Evolutionary conservation across 2,888 invertebrate genomes (phyloP).

Genomic region (Tipula confusa): DNA sequence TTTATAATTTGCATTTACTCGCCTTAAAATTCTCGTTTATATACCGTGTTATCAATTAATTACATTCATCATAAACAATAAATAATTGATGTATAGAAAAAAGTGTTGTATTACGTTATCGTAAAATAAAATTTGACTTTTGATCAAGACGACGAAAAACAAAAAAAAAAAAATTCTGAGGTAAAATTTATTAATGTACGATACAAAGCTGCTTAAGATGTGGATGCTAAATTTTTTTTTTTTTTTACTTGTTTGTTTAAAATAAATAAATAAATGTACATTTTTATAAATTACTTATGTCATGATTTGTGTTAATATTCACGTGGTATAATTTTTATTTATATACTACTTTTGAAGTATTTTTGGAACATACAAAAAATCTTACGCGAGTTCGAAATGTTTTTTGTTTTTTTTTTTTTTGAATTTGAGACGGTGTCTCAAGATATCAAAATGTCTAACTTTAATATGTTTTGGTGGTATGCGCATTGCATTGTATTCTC

Average conservation of each 20-base stretch:
- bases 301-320: conserved; percentile 20
- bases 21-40: neutral
- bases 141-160: neutral
- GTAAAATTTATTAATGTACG: neutral
- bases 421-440: neutral
- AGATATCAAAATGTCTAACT: neutral
- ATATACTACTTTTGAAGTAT: neutral
- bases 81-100: too few relatives aligned
- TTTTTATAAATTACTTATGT: neutral
- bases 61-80: neutral
- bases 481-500: neutral
- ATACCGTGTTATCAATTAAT: neutral
- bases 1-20: neutral
- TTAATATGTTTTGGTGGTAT: neutral
- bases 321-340: neutral
- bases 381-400: neutral
- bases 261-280: neutral
- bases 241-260: neutral
- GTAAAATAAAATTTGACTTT: neutral
- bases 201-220: neutral
- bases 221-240: neutral
- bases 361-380: conserved; percentile 3
- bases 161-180: neutral
- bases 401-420: neutral
- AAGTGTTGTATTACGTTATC: neutral